These are phyloP conservation scores for Cosmorhoe ocellata DNA, from an alignment of 2,888 invertebrate genomes.

Conservation along the genomic window DNA sequence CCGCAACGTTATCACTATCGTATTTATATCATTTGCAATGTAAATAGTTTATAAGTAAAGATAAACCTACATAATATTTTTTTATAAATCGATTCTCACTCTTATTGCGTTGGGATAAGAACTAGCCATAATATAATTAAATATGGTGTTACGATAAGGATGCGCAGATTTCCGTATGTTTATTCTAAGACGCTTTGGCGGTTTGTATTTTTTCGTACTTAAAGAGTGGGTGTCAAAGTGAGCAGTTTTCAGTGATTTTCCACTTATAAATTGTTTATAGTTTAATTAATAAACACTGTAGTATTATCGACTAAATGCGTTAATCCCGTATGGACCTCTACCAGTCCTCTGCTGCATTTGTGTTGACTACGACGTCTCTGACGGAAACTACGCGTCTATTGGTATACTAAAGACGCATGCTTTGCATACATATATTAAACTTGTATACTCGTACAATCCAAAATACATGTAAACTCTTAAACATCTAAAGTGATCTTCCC, in stretches of 20 bases:
- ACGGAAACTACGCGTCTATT: not conserved
- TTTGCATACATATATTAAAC: not conserved
- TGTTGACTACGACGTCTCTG: constrained; percentile 39
- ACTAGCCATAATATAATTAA: constrained; percentile 3
- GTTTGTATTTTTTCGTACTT: constrained; percentile 12
- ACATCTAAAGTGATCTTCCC: too few species aligned
- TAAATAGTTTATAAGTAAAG: constrained; percentile 73
- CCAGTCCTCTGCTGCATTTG: constrained; percentile 26
- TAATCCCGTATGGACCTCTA: not conserved
- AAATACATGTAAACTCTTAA: too few species aligned
- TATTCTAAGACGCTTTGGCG: not conserved
- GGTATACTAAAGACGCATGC: constrained; percentile 8
- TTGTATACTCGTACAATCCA: too few species aligned
- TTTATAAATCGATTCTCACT: constrained; percentile 32
- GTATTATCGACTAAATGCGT: not conserved
- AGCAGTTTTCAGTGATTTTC: constrained; percentile 2
- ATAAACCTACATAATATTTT: constrained; percentile 44
- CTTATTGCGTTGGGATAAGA: constrained; percentile 40
- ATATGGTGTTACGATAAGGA: constrained; percentile 19
- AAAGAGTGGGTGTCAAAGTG: constrained; percentile 6
- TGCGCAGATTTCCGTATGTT: constrained; percentile 14
- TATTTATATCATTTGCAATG: constrained; percentile 64
- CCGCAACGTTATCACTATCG: constrained; percentile 64
- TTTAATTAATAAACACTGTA: not conserved
- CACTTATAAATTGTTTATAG: too few species aligned